Conservation (phyloP, 2,113 vertebrate genomes). For the Melanotaenia duboulayi region DNA sequence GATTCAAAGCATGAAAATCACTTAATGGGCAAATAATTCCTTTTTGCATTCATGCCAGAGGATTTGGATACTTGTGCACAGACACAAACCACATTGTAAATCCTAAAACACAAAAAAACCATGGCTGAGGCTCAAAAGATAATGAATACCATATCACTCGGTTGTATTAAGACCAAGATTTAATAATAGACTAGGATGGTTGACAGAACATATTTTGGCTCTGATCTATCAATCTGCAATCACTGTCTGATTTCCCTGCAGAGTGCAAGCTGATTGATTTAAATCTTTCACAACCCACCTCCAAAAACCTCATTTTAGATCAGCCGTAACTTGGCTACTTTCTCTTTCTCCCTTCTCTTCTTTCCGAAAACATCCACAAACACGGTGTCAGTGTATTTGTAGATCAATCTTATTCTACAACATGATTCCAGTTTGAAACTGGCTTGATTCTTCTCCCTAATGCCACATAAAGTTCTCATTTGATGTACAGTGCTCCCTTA, state of each 20-base stretch:
- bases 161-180: slow-evolving; percentile 10
- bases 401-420: slow-evolving; percentile 2
- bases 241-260: slow-evolving; percentile 28
- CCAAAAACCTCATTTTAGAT: slow-evolving; percentile 1
- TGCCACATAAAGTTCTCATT: slow-evolving; percentile 7
- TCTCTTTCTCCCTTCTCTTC: background rate
- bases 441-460: slow-evolving; percentile 1
- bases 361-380: background rate
- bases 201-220: slow-evolving; percentile 29
- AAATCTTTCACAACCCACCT: slow-evolving; percentile 9
- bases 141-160: slow-evolving; percentile 12
- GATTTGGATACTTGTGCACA: slow-evolving; percentile 4
- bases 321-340: background rate
- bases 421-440: background rate
- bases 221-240: slow-evolving; percentile 34
- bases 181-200: background rate
- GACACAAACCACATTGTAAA: background rate
- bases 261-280: slow-evolving; percentile 30
- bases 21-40: slow-evolving; percentile 45
- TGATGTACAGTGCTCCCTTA: slow-evolving; percentile 29
- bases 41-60: slow-evolving; percentile 9
- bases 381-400: background rate
- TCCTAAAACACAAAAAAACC: no score
- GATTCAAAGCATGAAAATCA: slow-evolving; percentile 38
- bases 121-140: slow-evolving; percentile 8